Evolutionary conservation across 2,797 vertebrate species (phyloP).

Genomic region (Anniella stebbinsi): DNA sequence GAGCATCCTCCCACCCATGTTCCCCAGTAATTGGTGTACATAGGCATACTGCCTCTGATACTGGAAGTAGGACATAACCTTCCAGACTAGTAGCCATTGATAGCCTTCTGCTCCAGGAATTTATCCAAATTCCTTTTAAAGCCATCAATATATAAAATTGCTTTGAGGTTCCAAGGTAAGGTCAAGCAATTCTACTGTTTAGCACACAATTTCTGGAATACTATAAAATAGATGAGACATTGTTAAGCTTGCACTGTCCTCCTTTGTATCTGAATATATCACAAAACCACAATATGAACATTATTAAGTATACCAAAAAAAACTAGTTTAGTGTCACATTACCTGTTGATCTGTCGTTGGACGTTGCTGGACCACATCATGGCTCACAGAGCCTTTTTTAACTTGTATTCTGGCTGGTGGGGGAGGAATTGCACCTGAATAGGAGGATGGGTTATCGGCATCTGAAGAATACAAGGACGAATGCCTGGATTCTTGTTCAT

Average conservation of each 20-base stretch:
- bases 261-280: not conserved
- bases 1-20: too few relatives aligned
- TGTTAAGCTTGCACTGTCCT: not conserved
- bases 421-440: slow-evolving; percentile 93
- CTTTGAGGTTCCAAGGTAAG: not conserved
- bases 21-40: too few relatives aligned
- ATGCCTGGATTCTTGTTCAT: slow-evolving; percentile 92
- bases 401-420: slow-evolving; percentile 89
- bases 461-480: slow-evolving; percentile 89
- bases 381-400: slow-evolving; percentile 91
- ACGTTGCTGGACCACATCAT: slow-evolving; percentile 90
- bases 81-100: too few relatives aligned
- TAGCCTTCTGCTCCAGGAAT: too few relatives aligned
- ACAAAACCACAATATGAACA: not conserved
- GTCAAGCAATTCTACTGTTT: not conserved
- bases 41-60: too few relatives aligned
- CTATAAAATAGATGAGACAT: not conserved
- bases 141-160: not conserved
- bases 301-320: not conserved
- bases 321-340: slow-evolving; percentile 33
- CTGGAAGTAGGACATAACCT: too few relatives aligned
- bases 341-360: slow-evolving; percentile 92
- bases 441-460: slow-evolving; percentile 90
- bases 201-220: not conserved
- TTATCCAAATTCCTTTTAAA: too few relatives aligned